Conservation (phyloP, 2,797 vertebrate genomes). For the Fundulus diaphanus region DNA sequence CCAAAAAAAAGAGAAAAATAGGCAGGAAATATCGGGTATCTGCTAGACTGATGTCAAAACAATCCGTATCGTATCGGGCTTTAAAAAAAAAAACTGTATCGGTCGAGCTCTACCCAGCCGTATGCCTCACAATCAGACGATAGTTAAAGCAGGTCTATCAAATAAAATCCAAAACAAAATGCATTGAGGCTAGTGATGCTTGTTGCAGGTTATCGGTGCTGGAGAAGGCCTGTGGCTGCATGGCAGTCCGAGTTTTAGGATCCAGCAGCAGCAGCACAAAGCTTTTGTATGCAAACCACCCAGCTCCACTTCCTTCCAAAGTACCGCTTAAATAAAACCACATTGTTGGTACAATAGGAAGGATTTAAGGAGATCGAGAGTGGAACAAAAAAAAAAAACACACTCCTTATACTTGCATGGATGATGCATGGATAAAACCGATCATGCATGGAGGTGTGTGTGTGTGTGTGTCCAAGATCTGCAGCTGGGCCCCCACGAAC, state of each 20-base stretch:
- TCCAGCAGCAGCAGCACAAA: slow-evolving; percentile 14
- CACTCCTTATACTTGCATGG: too few relatives aligned
- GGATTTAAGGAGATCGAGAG: not conserved
- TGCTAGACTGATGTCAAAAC: too few relatives aligned
- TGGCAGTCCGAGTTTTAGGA: slow-evolving; percentile 7
- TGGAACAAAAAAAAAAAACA: too few relatives aligned
- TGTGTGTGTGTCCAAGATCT: not conserved
- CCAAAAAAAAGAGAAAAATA: too few relatives aligned
- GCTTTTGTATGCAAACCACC: not conserved
- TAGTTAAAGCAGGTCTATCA: not conserved
- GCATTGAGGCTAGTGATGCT: not conserved
- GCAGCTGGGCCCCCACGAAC: slow-evolving; percentile 28
- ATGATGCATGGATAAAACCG: not conserved
- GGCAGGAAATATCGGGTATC: too few relatives aligned
- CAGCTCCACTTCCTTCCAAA: slow-evolving; percentile 20
- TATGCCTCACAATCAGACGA: not conserved
- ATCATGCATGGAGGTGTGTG: not conserved
- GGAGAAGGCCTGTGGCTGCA: slow-evolving; percentile 1
- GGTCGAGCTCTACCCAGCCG: too few relatives aligned
- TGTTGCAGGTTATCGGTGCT: not conserved
- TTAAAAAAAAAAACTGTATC: too few relatives aligned
- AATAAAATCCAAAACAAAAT: not conserved
- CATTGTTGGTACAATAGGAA: not conserved
- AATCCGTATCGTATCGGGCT: too few relatives aligned
- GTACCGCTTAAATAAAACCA: slow-evolving; percentile 8